Base-by-base conservation (phyloP, 2,113 vertebrate species). In the Pimephales promelas region DNA sequence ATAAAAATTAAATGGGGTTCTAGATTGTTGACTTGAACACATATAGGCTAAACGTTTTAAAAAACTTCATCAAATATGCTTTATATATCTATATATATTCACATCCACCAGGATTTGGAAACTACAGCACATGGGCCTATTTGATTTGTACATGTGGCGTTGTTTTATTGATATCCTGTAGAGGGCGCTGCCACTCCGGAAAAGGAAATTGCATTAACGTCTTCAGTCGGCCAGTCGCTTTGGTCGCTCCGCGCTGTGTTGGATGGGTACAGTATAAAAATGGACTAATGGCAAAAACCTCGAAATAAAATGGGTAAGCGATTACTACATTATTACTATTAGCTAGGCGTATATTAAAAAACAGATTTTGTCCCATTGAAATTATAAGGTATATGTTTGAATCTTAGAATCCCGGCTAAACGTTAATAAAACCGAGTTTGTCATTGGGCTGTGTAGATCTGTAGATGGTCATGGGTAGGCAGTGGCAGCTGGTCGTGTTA, bases 281-380 rank as follows among this genome's bases (percentile, higher is more conserved):
- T 14, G 47, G 43, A 71, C 68, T n/a, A 34, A 86, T 87, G 86
- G 88, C 80, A 74, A 83, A 54, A 28, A 43, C 26, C 59, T 57
- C 54, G 10, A 8, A 36, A 45, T 87, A 86, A 84, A 80, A 89
- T 89, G 88, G 86, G 86, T 89, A 79, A 83, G 84, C 62, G 20
- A 11, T 22, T 10, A 6, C 49, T 11, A 2, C 1, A 71, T 54
- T 22, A 28, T 8, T 62, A 45, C 28, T 24, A 36, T 8, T 18
- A 74, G n/a, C 0, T n/a, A 66, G 28, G 43, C 10, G 24, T 59
- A 52, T 24, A 81, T 24, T 10, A 40, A 45, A 43, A 59, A 4
- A 28, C 14, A 3, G 4, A 3, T 22, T 14, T 14, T 14, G 71
- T 57, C 20, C 13, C 0, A 56, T 16, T 81, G 56, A n/a, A 52